phyloP scores from a whole-genome alignment of 2,797 vertebrate genomes.

The Xerus rutilus region DNA sequence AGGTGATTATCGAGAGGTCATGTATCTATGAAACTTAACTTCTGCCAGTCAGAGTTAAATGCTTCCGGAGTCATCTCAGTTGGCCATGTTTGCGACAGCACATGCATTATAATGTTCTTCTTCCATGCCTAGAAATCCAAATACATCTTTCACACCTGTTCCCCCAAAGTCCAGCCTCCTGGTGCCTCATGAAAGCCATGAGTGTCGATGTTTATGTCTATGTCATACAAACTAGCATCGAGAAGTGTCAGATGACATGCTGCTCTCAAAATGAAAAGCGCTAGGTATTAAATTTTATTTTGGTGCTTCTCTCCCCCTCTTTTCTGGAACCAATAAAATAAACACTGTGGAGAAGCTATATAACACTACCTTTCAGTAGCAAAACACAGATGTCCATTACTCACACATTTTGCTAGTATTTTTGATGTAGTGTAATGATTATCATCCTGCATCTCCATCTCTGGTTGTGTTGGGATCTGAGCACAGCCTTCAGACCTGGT shows the following conservation, averaged over 20 bases:
- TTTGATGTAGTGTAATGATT: neutral
- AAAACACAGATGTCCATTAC: neutral
- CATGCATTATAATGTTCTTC: no score
- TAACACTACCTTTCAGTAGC: neutral
- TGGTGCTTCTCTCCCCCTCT: accelerated
- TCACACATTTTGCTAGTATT: neutral
- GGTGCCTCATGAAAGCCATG: neutral
- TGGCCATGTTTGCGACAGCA: no score
- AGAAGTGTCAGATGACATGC: neutral
- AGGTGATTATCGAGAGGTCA: neutral
- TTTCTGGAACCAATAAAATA: neutral
- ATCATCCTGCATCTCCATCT: accelerated
- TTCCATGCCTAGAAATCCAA: neutral
- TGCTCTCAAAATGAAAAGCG: neutral
- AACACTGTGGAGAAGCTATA: neutral
- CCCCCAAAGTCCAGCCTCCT: neutral
- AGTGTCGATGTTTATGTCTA: neutral
- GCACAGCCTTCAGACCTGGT: accelerated
- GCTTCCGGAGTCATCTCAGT: neutral
- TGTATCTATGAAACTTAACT: neutral
- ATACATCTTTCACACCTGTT: neutral
- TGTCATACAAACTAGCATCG: neutral
- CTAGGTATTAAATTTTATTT: neutral
- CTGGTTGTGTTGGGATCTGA: neutral
- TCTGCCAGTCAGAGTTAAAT: neutral